Evolutionary conservation across 2,113 vertebrate species (phyloP).

Genomic region (Polyodon spathula): DNA sequence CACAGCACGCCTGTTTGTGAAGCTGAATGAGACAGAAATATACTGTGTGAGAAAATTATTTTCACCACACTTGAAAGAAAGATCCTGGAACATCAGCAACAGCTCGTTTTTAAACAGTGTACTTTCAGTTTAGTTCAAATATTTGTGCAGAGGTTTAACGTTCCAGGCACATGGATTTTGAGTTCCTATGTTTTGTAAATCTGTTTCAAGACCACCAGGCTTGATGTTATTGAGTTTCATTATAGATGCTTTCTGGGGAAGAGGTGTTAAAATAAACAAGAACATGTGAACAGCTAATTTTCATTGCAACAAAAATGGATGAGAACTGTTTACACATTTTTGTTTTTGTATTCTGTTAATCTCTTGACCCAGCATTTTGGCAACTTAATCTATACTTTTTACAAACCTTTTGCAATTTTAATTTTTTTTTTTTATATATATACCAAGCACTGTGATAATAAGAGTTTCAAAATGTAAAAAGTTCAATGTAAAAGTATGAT

Average conservation of each 20-base stretch:
- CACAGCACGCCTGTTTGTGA: conserved; percentile 81
- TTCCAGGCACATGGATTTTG: background rate
- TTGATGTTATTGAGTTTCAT: conserved; percentile 3
- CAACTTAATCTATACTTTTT: no score
- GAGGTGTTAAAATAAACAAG: conserved; percentile 1
- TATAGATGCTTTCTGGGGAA: background rate
- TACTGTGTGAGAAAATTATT: background rate
- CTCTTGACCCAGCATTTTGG: no score
- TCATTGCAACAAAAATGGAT: background rate
- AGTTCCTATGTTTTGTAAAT: background rate
- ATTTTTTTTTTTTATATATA: no score
- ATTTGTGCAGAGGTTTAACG: background rate
- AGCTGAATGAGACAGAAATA: conserved; percentile 49
- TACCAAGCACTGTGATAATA: no score
- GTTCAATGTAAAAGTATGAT: no score
- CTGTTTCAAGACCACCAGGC: background rate
- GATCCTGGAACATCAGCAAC: background rate
- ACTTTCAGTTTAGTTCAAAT: background rate
- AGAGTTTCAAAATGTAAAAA: no score
- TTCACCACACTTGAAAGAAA: background rate
- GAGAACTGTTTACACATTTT: no score
- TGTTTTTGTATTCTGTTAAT: no score
- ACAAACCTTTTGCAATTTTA: no score
- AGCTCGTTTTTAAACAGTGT: background rate
- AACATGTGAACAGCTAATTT: background rate